Evolutionary conservation across 2,888 invertebrate genomes (phyloP).

Genomic region (Drosophila robusta): DNA sequence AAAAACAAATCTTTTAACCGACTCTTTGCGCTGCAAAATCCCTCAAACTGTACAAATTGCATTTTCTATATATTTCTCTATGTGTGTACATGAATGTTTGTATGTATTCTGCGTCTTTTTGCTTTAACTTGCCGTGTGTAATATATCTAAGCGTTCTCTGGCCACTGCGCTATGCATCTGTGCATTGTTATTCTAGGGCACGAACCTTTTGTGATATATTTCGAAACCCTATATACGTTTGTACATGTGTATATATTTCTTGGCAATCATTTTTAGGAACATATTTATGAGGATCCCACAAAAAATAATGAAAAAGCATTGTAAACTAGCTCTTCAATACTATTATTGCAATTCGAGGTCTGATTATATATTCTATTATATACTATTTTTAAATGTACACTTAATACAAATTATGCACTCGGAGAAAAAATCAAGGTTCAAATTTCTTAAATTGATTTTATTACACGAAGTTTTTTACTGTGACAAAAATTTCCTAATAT

Average conservation of each 20-base stretch:
- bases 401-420: not conserved
- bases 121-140: slow-evolving; percentile 3
- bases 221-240: not conserved
- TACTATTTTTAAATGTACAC: not conserved
- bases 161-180: slow-evolving; percentile 28
- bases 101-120: slow-evolving; percentile 22
- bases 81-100: slow-evolving; percentile 11
- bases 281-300: not conserved
- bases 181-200: slow-evolving; percentile 7
- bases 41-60: slow-evolving; percentile 49
- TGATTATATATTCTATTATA: not conserved
- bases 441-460: too few relatives aligned
- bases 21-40: slow-evolving; percentile 28
- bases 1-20: slow-evolving; percentile 3
- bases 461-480: too few relatives aligned
- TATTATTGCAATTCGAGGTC: not conserved
- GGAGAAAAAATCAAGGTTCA: not conserved
- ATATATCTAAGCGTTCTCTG: slow-evolving; percentile 6
- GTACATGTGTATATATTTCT: slow-evolving; percentile 1
- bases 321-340: too few relatives aligned
- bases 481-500: too few relatives aligned
- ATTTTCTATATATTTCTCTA: slow-evolving; percentile 8
- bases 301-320: not conserved
- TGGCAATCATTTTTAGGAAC: slow-evolving; percentile 18
- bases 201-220: slow-evolving; percentile 16